These are phyloP conservation scores for Gadus macrocephalus DNA, from an alignment of 2,113 vertebrate genomes.

Conservation along the genomic window DNA sequence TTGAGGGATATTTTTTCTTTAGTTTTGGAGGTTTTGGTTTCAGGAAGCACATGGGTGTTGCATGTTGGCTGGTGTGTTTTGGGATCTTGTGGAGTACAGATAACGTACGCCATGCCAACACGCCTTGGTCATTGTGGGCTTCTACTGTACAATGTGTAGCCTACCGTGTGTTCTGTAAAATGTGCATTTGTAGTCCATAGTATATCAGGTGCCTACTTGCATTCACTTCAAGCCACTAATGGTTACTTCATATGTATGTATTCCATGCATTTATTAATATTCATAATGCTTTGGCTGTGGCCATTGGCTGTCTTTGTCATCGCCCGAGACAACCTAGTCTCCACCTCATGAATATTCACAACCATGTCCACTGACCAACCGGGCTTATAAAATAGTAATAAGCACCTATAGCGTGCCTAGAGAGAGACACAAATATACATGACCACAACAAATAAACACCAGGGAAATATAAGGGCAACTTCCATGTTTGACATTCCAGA, in stretches of 20 bases:
- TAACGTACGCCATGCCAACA: too few species aligned
- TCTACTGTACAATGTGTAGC: too few species aligned
- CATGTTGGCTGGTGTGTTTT: too few species aligned
- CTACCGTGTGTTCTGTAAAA: background rate
- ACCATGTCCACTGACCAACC: conserved; percentile 58
- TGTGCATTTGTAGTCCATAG: background rate
- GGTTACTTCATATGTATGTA: conserved; percentile 52
- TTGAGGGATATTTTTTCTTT: too few species aligned
- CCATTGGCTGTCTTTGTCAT: conserved; percentile 51
- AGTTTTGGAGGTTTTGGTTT: too few species aligned
- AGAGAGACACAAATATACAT: too few species aligned
- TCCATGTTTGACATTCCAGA: too few species aligned
- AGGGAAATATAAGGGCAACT: too few species aligned
- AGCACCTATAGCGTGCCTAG: background rate
- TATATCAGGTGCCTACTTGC: background rate
- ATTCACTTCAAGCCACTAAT: conserved; percentile 18
- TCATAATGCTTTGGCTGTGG: conserved; percentile 54
- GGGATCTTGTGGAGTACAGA: too few species aligned
- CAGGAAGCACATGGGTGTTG: too few species aligned
- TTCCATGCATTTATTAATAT: conserved; percentile 60
- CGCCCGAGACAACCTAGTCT: conserved; percentile 48
- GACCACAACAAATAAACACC: too few species aligned
- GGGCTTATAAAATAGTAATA: conserved; percentile 63
- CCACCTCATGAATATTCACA: conserved; percentile 68
- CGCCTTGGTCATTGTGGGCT: too few species aligned